A percentile compares a stretch with the other conserved stretches of the same genome.
Evolutionary conservation across 2,888 invertebrate genomes (phyloP).

Genomic region (Plusia festucae): DNA sequence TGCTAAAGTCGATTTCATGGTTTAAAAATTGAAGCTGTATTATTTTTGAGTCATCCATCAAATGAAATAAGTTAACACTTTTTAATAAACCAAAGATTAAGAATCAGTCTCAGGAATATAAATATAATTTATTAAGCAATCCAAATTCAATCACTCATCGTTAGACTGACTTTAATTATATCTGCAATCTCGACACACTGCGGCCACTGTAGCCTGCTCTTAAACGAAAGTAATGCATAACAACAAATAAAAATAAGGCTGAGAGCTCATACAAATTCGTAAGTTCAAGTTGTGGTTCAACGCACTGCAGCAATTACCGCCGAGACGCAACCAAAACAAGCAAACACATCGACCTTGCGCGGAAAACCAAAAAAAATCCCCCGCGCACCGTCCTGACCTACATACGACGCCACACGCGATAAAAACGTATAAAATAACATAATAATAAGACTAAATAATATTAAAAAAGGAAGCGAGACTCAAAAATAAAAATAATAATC

Average conservation of each 20-base stretch:
- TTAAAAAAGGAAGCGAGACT: constrained; percentile 77
- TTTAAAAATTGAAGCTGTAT: not conserved
- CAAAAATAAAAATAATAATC: constrained; percentile 88
- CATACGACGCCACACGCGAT: constrained; percentile 80
- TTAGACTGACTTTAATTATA: not conserved
- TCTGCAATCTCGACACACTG: not conserved
- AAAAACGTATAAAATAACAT: constrained; percentile 82
- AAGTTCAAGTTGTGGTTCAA: constrained; percentile 60
- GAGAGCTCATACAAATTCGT: constrained; percentile 35
- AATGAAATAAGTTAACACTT: not conserved
- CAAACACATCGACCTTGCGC: constrained; percentile 81
- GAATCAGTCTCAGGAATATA: not conserved
- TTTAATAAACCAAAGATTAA: not conserved
- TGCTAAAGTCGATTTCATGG: not conserved
- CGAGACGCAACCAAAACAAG: constrained; percentile 67
- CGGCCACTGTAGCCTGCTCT: not conserved
- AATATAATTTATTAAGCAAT: not conserved
- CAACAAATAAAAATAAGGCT: constrained; percentile 34
- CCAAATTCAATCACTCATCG: not conserved
- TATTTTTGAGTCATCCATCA: no score
- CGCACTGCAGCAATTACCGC: constrained; percentile 62
- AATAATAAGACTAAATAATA: constrained; percentile 84
- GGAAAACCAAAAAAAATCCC: constrained; percentile 83
- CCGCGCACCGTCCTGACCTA: constrained; percentile 83
- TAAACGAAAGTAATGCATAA: constrained; percentile 22